A percentile compares a stretch with the other conserved stretches of the same genome.
Evolutionary conservation across 2,113 vertebrate species (phyloP).

Genomic region (Melanostigma gelatinosum): DNA sequence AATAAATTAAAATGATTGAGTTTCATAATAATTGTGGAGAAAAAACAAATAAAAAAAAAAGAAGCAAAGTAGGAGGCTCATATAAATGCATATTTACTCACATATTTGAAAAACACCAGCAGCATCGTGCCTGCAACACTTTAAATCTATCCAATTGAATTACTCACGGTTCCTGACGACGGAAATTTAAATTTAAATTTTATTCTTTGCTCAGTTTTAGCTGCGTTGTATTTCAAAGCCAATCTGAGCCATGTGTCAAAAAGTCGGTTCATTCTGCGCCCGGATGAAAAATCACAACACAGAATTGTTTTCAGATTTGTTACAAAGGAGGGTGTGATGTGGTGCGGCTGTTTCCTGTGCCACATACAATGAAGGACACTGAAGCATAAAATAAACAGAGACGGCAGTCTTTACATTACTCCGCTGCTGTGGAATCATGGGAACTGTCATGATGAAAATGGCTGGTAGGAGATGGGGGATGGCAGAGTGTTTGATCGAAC

Average conservation of each 20-base stretch:
- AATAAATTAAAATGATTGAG: slow-evolving; percentile 21
- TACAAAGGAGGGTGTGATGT: background rate
- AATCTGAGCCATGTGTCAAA: slow-evolving; percentile 36
- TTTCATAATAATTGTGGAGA: slow-evolving; percentile 19
- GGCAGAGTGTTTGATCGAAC: slow-evolving; percentile 70
- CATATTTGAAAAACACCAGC: slow-evolving; percentile 50
- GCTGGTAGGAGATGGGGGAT: background rate
- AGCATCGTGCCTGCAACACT: slow-evolving; percentile 47
- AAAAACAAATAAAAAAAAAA: slow-evolving; percentile 14
- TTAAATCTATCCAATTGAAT: slow-evolving; percentile 47
- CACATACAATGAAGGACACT: background rate
- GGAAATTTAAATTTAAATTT: slow-evolving; percentile 27
- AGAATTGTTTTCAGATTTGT: slow-evolving; percentile 16
- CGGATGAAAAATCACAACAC: background rate
- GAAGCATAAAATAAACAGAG: slow-evolving; percentile 7
- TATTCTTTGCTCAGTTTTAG: slow-evolving; percentile 40
- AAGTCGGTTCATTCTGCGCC: slow-evolving; percentile 13
- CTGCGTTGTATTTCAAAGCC: slow-evolving; percentile 32
- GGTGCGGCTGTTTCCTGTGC: background rate
- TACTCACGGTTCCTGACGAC: slow-evolving; percentile 51
- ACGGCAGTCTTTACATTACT: background rate
- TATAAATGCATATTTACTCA: slow-evolving; percentile 63
- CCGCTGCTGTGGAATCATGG: slow-evolving; percentile 17
- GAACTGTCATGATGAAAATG: slow-evolving; percentile 32
- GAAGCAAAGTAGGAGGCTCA: slow-evolving; percentile 41